Conservation (phyloP, 2,888 invertebrate genomes). For the Entomobrya multifasciata region DNA sequence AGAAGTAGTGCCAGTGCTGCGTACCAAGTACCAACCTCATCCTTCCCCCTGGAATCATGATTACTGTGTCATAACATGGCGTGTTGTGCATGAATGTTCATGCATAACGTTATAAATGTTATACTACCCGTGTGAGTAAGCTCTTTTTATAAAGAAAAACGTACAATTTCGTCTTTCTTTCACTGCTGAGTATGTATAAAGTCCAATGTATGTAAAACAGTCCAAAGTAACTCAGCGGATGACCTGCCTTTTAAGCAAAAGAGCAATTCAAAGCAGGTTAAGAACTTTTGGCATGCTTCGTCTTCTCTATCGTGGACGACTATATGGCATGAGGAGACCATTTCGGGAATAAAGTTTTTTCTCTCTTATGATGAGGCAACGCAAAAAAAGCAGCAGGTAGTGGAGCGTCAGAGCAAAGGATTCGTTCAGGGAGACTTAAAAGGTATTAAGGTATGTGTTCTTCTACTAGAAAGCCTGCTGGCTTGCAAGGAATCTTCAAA, state of each 20-base stretch:
- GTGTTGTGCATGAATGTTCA: slow-evolving; percentile 57
- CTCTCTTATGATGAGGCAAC: slow-evolving; percentile 13
- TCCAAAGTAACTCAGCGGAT: slow-evolving; percentile 66
- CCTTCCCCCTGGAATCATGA: slow-evolving; percentile 72
- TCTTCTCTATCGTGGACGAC: slow-evolving; percentile 27
- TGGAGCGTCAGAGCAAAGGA: slow-evolving; percentile 31
- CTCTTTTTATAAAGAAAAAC: slow-evolving; percentile 21
- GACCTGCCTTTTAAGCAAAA: slow-evolving; percentile 69
- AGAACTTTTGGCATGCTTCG: slow-evolving; percentile 67
- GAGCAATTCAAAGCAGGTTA: slow-evolving; percentile 70
- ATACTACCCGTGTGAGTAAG: slow-evolving; percentile 21
- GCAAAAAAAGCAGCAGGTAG: slow-evolving; percentile 70
- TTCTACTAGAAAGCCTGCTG: background rate
- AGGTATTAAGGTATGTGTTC: slow-evolving; percentile 62
- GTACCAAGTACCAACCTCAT: slow-evolving; percentile 60
- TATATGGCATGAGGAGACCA: too few relatives aligned
- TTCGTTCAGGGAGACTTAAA: slow-evolving; percentile 72
- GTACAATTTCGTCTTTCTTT: background rate
- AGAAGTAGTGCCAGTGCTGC: background rate
- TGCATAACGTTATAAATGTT: slow-evolving; percentile 55
- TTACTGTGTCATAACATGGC: slow-evolving; percentile 66
- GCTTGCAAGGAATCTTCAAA: slow-evolving; percentile 12
- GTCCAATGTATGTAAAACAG: slow-evolving; percentile 29
- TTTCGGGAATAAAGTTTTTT: slow-evolving; percentile 13
- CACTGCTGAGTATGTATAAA: too few relatives aligned